These are phyloP conservation scores for Drosophila pseudoobscura DNA, from an alignment of 1,140 invertebrate species.

Conservation along the genomic window DNA sequence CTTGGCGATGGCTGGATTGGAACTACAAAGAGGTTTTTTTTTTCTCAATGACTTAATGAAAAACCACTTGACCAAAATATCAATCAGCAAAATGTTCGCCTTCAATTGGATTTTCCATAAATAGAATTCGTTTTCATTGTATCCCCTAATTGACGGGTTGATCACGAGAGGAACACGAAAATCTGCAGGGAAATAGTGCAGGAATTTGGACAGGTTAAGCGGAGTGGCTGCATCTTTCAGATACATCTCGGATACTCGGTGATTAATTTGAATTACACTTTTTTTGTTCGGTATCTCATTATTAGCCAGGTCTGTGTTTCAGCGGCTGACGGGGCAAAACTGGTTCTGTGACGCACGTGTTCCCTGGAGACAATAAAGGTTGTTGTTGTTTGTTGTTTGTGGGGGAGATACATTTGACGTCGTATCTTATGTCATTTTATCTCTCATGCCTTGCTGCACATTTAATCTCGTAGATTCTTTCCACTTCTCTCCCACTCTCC, in stretches of 20 bases:
- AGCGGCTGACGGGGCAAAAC: constrained; percentile 17
- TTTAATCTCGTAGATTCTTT: constrained; percentile 61
- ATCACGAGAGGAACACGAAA: constrained; percentile 11
- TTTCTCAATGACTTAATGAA: constrained; percentile 47
- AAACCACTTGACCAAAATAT: constrained; percentile 48
- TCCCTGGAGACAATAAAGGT: constrained; percentile 60
- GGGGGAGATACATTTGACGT: constrained; percentile 56
- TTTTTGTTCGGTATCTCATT: constrained; percentile 7
- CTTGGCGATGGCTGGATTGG: constrained; percentile 42
- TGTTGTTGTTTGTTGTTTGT: constrained; percentile 11
- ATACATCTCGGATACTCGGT: neutral
- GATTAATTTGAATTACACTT: constrained; percentile 34
- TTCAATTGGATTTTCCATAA: constrained; percentile 15
- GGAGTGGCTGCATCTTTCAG: neutral
- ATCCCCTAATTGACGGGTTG: constrained; percentile 37
- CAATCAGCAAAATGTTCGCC: constrained; percentile 37
- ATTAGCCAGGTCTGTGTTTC: constrained; percentile 31
- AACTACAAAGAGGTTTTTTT: constrained; percentile 42
- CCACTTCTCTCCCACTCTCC: neutral
- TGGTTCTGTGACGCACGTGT: constrained; percentile 49
- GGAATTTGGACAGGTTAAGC: no score
- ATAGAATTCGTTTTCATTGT: neutral
- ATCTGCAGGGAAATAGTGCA: no score
- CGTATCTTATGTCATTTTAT: constrained; percentile 68
- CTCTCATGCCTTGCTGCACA: constrained; percentile 63